Evolutionary conservation across 2,888 invertebrate genomes (phyloP).

Genomic region (Machimus rusticus): DNA sequence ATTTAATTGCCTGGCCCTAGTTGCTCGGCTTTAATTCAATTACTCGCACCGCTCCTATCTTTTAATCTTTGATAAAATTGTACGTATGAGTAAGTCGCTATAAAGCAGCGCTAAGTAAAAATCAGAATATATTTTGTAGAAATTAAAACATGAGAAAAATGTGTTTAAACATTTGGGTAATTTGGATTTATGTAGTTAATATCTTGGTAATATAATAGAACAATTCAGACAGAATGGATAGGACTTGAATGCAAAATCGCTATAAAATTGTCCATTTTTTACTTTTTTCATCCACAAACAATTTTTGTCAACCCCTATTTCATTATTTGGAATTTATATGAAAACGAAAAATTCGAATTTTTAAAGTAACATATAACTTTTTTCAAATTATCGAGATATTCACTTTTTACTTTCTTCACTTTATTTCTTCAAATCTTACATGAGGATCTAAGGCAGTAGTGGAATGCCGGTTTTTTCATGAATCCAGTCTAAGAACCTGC

Average conservation of each 20-base stretch:
- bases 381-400: too few relatives aligned
- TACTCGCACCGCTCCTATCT: not conserved
- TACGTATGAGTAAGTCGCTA: not conserved
- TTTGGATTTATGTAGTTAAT: not conserved
- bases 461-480: slow-evolving; percentile 43
- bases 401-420: not conserved
- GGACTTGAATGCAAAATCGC: too few relatives aligned
- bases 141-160: not conserved
- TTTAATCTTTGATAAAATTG: not conserved
- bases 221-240: not conserved
- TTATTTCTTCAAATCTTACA: not conserved
- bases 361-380: too few relatives aligned
- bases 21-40: not conserved
- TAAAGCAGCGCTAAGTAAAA: not conserved
- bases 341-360: too few relatives aligned
- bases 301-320: too few relatives aligned
- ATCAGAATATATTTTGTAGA: not conserved
- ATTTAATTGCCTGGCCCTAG: not conserved
- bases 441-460: slow-evolving; percentile 7
- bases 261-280: too few relatives aligned
- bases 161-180: not conserved
- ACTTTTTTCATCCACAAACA: too few relatives aligned
- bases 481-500: slow-evolving; percentile 48
- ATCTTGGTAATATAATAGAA: too few relatives aligned
- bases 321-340: too few relatives aligned